These are phyloP conservation scores for Drosophila lutescens DNA, from an alignment of 2,888 invertebrate species.

Conservation along the genomic window DNA sequence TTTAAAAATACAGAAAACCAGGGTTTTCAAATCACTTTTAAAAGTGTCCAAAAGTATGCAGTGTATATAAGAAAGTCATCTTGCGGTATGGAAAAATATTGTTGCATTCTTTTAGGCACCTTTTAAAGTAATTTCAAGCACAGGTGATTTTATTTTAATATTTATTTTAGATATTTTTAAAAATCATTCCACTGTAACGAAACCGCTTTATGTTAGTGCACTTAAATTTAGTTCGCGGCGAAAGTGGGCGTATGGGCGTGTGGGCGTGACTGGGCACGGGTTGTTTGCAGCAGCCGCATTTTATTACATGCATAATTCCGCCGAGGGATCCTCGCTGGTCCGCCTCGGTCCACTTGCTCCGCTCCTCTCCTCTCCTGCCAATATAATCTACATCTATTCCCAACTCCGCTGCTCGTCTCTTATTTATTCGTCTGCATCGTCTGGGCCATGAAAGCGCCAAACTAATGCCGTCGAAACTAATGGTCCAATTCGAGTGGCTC, in stretches of 20 bases:
- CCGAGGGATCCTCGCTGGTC: slow-evolving; percentile 63
- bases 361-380: neutral
- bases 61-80: too few species aligned
- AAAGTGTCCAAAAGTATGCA: too few species aligned
- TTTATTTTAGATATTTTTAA: neutral
- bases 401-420: slow-evolving; percentile 60
- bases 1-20: too few species aligned
- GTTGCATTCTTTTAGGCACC: neutral
- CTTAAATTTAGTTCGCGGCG: slow-evolving; percentile 74
- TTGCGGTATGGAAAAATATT: neutral
- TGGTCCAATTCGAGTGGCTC: slow-evolving; percentile 82
- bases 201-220: slow-evolving; percentile 82
- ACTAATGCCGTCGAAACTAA: slow-evolving; percentile 83
- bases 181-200: slow-evolving; percentile 20
- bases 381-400: slow-evolving; percentile 12
- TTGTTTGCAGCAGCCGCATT: slow-evolving; percentile 67
- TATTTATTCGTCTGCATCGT: slow-evolving; percentile 70
- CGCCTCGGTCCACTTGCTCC: slow-evolving; percentile 22
- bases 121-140: neutral
- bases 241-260: slow-evolving; percentile 62
- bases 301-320: slow-evolving; percentile 84
- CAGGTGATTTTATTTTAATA: neutral
- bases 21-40: too few species aligned
- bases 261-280: slow-evolving; percentile 56
- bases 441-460: slow-evolving; percentile 72